phyloP scores from a whole-genome alignment of 2,113 vertebrate species.

The Carlito syrichta region DNA sequence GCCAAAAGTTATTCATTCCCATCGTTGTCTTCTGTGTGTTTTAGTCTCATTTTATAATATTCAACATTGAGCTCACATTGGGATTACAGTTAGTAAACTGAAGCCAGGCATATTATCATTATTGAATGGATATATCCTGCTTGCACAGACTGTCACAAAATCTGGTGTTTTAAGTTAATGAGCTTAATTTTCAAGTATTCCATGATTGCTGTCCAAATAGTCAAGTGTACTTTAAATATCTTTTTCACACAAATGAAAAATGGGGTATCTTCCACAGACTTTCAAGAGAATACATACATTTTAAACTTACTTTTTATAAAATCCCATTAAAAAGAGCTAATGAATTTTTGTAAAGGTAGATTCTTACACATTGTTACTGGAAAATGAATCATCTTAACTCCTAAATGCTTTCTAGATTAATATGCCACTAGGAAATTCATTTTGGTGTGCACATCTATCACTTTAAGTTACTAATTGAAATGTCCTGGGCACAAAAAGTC shows the following conservation, averaged over 20 bases:
- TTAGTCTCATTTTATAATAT: not conserved
- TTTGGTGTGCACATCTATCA: slow-evolving; percentile 46
- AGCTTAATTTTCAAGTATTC: slow-evolving; percentile 31
- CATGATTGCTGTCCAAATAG: not conserved
- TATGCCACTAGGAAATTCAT: slow-evolving; percentile 64
- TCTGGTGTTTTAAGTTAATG: not conserved
- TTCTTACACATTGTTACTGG: slow-evolving; percentile 69
- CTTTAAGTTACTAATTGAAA: slow-evolving; percentile 77
- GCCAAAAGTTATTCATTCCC: not conserved
- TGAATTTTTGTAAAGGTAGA: slow-evolving; percentile 60
- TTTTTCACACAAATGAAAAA: not conserved
- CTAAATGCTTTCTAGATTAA: slow-evolving; percentile 45
- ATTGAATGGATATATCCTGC: not conserved
- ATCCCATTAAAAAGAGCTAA: slow-evolving; percentile 60
- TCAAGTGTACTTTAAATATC: not conserved
- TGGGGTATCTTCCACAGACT: not conserved
- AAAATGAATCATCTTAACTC: slow-evolving; percentile 75
- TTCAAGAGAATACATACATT: slow-evolving; percentile 22
- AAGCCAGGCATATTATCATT: not conserved
- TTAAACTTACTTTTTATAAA: slow-evolving; percentile 62
- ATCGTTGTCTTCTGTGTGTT: not conserved
- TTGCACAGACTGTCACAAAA: not conserved
- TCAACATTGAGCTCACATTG: not conserved
- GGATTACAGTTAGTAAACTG: not conserved
- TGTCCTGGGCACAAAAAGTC: slow-evolving; percentile 59